Base-by-base conservation (phyloP, 2,797 vertebrate species). In the Acanthis flammea region DNA sequence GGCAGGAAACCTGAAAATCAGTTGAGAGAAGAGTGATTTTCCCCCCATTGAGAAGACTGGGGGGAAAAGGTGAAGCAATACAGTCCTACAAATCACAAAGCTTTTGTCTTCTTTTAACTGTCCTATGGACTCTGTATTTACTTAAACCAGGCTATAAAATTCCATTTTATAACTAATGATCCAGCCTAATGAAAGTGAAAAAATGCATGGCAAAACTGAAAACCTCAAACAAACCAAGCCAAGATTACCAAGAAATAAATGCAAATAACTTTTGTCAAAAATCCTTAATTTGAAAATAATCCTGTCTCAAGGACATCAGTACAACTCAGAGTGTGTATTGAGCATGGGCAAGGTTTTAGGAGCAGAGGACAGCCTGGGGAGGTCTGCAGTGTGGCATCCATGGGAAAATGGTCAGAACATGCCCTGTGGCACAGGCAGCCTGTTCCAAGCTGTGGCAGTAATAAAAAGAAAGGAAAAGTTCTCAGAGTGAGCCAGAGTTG, bases 291-390 rank as follows among this genome's bases (percentile, higher is more conserved):
- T 74, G 65, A 24, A 63, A 65, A 35, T 10, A 65, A 51, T 27
- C 12, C 22, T 45, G 6, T 33, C 51, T 94, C 37, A 55, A 63
- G 12, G 48, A 74, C 5, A 67, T 9, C 7, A 51, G 7, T 35
- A 81, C 16, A 70, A 67, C 2, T 60, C 25, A 7, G 12, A n/a
- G 3, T 37, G 15, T 42, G 6, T 7, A 22, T 3, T 22, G 12
- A 44, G 4, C 1, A 1, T 9, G 63, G 14, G 9, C 1, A 65
- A 63, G 9, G 7, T 60, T 55, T 87, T 25, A 22, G 16, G 19
- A 73, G 33, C 18, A 68, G 9, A 10, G 19, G 2, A 8, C 1
- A 5, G 24, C 15, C 7, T 28, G 21, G 10, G 23, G 2, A 8
- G 5, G 3, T 47, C 50, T 51, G 17, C 37, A 51, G 24, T 5